Conservation (phyloP, 2,797 vertebrate species). For the Spinus olivaceus region DNA sequence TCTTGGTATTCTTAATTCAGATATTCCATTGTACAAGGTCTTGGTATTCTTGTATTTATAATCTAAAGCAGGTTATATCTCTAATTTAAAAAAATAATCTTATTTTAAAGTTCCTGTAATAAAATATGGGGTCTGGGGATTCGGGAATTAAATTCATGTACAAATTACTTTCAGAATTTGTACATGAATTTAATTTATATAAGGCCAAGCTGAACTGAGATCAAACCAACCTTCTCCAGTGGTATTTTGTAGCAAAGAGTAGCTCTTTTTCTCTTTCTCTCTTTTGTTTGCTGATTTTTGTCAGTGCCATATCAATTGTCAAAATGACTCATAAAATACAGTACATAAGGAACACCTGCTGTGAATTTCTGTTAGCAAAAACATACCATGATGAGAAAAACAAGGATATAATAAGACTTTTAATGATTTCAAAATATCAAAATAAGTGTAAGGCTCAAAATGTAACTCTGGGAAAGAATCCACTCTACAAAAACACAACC, state of each 20-base stretch:
- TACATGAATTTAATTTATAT: too few relatives aligned
- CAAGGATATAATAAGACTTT: background rate
- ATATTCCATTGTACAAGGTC: background rate
- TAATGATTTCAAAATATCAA: background rate
- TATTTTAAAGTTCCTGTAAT: background rate
- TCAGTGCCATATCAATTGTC: background rate
- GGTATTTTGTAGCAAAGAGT: background rate
- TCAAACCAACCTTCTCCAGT: background rate
- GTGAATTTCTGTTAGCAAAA: slow-evolving; percentile 11
- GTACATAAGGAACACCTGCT: background rate
- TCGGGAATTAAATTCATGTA: background rate
- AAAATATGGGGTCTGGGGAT: background rate
- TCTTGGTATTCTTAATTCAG: background rate
- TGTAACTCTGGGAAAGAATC: background rate
- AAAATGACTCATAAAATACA: slow-evolving; percentile 4
- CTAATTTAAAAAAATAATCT: background rate
- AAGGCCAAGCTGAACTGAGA: background rate
- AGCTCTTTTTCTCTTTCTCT: background rate
- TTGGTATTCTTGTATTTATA: background rate
- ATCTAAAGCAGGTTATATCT: background rate
- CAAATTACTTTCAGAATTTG: background rate
- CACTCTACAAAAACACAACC: background rate
- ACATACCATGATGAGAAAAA: background rate
- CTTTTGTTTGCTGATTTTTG: background rate
- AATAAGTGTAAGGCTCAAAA: background rate